Evolutionary conservation across 1,140 invertebrate genomes (phyloP).

Genomic region (Drosophila orosa): DNA sequence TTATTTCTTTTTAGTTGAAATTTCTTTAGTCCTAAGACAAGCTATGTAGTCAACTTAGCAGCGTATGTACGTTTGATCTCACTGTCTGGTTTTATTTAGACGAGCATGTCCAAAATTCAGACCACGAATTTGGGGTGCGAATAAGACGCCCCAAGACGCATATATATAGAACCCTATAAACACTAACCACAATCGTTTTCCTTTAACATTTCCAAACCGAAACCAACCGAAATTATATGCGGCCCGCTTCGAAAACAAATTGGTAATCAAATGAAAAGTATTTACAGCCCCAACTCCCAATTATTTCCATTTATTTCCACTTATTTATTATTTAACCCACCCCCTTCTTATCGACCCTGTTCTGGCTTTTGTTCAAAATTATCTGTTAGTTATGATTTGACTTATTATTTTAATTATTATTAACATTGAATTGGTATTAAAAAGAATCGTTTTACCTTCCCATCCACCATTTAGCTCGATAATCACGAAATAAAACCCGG

Average conservation of each 20-base stretch:
- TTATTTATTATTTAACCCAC: constrained; percentile 26
- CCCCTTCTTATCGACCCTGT: constrained; percentile 4
- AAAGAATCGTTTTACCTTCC: constrained; percentile 84
- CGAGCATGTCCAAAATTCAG: constrained; percentile 49
- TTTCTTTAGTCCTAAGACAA: constrained; percentile 30
- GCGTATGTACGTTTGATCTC: constrained; percentile 66
- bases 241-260: constrained; percentile 44
- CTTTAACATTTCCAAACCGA: constrained; percentile 59
- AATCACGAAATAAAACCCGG: constrained; percentile 99
- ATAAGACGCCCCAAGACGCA: not conserved
- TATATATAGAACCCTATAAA: constrained; percentile 19
- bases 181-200: constrained; percentile 58
- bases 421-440: constrained; percentile 79
- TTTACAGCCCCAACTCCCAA: constrained; percentile 10
- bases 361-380: constrained; percentile 38
- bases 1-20: constrained; percentile 50
- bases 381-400: constrained; percentile 35
- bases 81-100: constrained; percentile 84
- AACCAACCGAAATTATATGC: constrained; percentile 48
- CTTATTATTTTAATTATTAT: constrained; percentile 58
- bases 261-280: constrained; percentile 61
- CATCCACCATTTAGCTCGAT: constrained; percentile 93
- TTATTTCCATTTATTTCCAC: constrained; percentile 17
- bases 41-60: constrained; percentile 46
- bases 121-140: constrained; percentile 39